Evolutionary conservation across 2,888 invertebrate genomes (phyloP).

Genomic region (Holacanthella duospinosa): DNA sequence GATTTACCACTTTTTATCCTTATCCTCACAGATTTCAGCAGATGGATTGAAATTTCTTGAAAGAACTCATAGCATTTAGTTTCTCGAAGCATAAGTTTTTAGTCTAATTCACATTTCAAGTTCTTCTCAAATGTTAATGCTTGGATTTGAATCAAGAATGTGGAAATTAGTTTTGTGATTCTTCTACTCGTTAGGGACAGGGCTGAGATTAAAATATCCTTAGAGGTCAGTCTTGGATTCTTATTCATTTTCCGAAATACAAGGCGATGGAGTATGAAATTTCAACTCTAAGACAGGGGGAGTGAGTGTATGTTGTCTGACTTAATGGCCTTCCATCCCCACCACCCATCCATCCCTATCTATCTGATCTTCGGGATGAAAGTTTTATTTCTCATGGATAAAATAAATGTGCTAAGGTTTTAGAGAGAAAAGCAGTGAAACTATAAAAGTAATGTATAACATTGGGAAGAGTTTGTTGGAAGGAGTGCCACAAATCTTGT

Average conservation of each 20-base stretch:
- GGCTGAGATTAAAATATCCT: no score
- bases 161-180: no score
- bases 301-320: no score
- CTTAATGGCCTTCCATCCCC: background rate
- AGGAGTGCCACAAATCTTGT: conserved; percentile 21
- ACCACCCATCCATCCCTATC: background rate
- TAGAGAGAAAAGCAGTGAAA: background rate
- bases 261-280: no score
- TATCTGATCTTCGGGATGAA: conserved; percentile 1
- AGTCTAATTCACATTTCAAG: no score
- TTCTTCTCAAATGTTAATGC: no score
- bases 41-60: background rate
- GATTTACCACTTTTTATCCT: conserved; percentile 1
- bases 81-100: no score
- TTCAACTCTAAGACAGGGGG: no score
- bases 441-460: background rate
- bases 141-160: no score
- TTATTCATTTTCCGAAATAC: no score
- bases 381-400: conserved; percentile 2
- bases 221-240: no score
- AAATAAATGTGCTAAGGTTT: background rate
- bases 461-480: conserved; percentile 11
- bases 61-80: background rate
- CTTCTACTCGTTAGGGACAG: no score
- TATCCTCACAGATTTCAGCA: background rate